Conservation (phyloP, 2,113 vertebrate genomes). For the Pardalotus punctatus region DNA sequence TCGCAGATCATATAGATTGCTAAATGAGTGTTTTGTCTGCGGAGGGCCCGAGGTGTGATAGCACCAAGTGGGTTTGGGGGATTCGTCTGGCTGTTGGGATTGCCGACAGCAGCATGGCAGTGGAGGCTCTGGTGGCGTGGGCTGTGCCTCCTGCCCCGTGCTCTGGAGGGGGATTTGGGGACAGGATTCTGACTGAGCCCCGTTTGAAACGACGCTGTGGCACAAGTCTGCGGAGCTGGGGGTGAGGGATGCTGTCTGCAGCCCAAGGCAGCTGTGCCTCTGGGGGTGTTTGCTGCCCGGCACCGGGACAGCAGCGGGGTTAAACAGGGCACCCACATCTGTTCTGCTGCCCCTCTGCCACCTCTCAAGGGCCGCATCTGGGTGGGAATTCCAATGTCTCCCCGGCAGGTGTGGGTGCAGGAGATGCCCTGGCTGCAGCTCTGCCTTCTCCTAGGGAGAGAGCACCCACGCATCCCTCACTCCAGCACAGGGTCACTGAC, state of each 20-base stretch:
- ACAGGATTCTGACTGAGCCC: too few species aligned
- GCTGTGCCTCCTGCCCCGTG: rapidly evolving
- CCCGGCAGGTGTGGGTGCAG: not conserved
- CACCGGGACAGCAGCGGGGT: not conserved
- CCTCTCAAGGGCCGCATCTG: not conserved
- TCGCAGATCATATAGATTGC: not conserved
- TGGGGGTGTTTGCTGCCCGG: not conserved
- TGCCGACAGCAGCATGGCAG: rapidly evolving
- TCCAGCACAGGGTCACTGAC: not conserved
- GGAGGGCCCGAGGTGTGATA: not conserved
- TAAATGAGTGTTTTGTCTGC: not conserved
- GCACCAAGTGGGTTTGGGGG: not conserved
- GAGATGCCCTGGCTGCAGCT: not conserved
- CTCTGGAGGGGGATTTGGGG: not conserved
- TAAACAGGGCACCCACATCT: rapidly evolving
- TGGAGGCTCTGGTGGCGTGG: rapidly evolving
- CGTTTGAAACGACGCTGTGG: not conserved
- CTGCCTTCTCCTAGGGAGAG: not conserved
- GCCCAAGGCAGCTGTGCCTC: rapidly evolving
- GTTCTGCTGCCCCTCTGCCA: not conserved
- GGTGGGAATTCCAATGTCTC: not conserved
- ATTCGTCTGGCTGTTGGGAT: not conserved
- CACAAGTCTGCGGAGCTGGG: rapidly evolving
- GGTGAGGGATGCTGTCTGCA: not conserved
- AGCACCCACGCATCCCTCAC: not conserved